Base-by-base conservation (phyloP, 2,797 vertebrate genomes). In the Macropus fuliginosus region DNA sequence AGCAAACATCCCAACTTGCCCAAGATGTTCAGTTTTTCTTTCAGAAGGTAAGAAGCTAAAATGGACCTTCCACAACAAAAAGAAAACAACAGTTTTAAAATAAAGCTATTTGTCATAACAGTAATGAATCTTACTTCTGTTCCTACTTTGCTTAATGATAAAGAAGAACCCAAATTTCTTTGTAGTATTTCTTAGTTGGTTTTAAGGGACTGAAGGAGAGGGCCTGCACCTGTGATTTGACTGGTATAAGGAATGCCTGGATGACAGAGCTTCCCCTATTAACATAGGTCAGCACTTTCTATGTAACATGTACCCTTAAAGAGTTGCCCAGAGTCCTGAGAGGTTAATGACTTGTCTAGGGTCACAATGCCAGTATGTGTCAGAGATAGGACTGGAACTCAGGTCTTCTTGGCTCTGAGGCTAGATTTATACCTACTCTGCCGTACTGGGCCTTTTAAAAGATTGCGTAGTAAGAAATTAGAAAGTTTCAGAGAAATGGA, bases 1-100 rank as follows among this genome's bases (percentile, higher is more conserved):
- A 99, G 98, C 54, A 99, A 98, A 98, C 99, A 99, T 87, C 99
- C 99, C 46, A 99, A 98, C 98, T 99, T 99, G 95, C 99, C 99
- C 98, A 99, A 98, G 97, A 99, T 98, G 97, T 99, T 99, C 95
- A 99, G 98, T 97, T 99, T 99, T 97, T 99, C 99, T 97, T 99
- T 98, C 96, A 99, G 98, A 91, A 99, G 97, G 97, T 99, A 99
- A 62, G 99, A 99, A 81, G 99, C 99, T 98, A 99, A 98, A 97
- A 99, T 98, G 27, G 99, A 99, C 98, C 99, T 99, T 98, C 94
- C 97, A 96, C 91, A 98, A 97, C 98, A 81, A 97, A 96, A 92
- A 97, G 96, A 97, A 95, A 98, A 95, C 91, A 1, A 97, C 91
- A 90, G 56, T 96, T 54, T 92, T 94, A 74, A 92, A 89, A 74